Evolutionary conservation across 2,113 vertebrate genomes (phyloP).

Genomic region (Eretmochelys imbricata): DNA sequence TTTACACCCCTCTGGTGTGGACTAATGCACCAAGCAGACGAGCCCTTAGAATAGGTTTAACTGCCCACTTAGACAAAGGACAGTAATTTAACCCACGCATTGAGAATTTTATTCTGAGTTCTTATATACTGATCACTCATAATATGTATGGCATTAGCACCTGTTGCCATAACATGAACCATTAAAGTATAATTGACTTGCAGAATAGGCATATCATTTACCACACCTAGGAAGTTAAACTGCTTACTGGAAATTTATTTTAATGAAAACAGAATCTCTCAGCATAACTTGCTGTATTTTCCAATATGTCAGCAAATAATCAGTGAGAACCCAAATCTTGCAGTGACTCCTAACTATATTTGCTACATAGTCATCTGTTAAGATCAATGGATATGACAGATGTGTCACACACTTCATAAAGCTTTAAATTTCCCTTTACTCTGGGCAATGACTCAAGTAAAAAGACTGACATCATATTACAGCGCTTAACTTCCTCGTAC

Average conservation of each 20-base stretch:
- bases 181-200: neutral
- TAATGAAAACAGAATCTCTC: neutral
- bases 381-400: neutral
- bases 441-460: neutral
- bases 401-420: neutral
- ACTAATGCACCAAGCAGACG: neutral
- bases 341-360: neutral
- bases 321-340: neutral
- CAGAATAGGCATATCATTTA: neutral
- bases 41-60: neutral
- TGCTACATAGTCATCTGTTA: neutral
- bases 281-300: neutral
- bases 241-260: neutral
- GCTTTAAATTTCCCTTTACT: neutral
- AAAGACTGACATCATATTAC: neutral
- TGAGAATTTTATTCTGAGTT: neutral
- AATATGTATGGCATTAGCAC: neutral
- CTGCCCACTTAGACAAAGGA: rapidly evolving
- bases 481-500: neutral
- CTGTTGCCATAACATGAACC: neutral
- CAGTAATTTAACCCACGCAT: neutral
- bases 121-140: neutral
- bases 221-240: neutral
- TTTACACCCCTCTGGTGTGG: neutral
- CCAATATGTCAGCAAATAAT: neutral